Base-by-base conservation (phyloP, 2,888 invertebrate genomes). In the Eilema griseolum region DNA sequence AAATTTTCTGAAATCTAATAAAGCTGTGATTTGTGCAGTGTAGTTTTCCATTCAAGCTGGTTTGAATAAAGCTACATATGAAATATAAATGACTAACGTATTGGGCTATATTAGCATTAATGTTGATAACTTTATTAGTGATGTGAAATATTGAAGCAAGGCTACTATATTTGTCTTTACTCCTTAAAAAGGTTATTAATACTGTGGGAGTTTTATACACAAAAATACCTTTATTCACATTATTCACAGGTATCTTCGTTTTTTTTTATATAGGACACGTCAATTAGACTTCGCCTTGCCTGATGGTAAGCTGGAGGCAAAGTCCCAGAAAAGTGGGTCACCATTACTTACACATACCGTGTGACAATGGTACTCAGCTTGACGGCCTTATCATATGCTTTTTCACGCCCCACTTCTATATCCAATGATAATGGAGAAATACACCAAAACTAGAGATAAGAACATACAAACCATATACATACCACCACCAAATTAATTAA, bases 1-100 rank as follows among this genome's bases (percentile, higher is more conserved):
- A 88, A 88, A 88, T 89, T 87, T 79, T 73, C 75, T 79, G 72
- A 83, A 88, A 88, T 88, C 86, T 86, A 89, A 89, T 88, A 88
- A 84, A 87, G 79, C 76, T 73, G 85, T 87, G 87, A 87, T 86
- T 88, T 87, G 86, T 87, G 83, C 81, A 81, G 82, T 80, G 70
- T 72, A 75, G 84, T 77, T 80, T 83, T 78, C 75, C 72, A 83
- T 85, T 81, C 76, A 79, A 84, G 80, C 83, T 84, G 83, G 78
- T 69, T 78, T 73, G 78, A 83, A 83, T 83, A 82, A 81, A 80
- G 79, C 75, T 77, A 76, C 74, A 76, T 67, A 74, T 71, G 77
- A 77, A 78, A 77, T 76, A 73, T 71, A n/a, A n/a, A 69, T 72
- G 79, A 72, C 62, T 71, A 71, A 71, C 71, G 12, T 63, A 31